Evolutionary conservation across 2,113 vertebrate genomes (phyloP), one percentile per base, ranked within the genome.

Genomic region (Alligator mississippiensis): DNA sequence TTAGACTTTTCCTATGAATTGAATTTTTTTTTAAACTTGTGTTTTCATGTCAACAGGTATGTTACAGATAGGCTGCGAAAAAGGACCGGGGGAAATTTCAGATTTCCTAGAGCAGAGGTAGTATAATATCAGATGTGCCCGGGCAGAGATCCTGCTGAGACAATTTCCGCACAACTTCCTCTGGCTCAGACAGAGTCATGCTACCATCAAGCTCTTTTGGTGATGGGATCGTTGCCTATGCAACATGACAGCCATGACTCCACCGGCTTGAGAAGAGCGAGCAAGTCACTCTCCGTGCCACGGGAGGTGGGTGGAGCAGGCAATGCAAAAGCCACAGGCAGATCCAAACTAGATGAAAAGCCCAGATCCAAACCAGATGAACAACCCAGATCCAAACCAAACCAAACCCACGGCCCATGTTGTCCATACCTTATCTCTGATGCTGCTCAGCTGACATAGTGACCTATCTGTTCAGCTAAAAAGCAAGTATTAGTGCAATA

Each of bases 1-100:
- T 97, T 97, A 96, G 96, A 97, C 95, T 96, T 94, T 74, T 77
- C 91, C 87, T 94, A 93, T 90, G 94, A 97, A 97, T 97, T 97
- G 96, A 94, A 87, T 92, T 96, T 97, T 95, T 70, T 97, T 94
- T 90, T 82, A 82, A 94, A 93, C 83, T 83, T 95, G 85, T 96
- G 83, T 95, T 95, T 95, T 96, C 92, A 85, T 96, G 93, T 95
- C 97, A 94, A 88, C 96, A 96, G 94, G 93, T 96, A 75, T 96
- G 96, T 95, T 96, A 96, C 87, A 6, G 89, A 88, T 93, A 89
- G 95, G 82, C 90, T 95, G 74, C 76, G 79, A 47, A 64, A 88
- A 93, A 94, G 89, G 75, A 96, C 88, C 91, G 81, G 90, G 91
- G 93, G 93, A 96, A 95, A 95, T 92, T 90, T 88, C 61, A 87